Base-by-base conservation (phyloP, 1,140 invertebrate genomes). In the Meloidogyne exigua region DNA sequence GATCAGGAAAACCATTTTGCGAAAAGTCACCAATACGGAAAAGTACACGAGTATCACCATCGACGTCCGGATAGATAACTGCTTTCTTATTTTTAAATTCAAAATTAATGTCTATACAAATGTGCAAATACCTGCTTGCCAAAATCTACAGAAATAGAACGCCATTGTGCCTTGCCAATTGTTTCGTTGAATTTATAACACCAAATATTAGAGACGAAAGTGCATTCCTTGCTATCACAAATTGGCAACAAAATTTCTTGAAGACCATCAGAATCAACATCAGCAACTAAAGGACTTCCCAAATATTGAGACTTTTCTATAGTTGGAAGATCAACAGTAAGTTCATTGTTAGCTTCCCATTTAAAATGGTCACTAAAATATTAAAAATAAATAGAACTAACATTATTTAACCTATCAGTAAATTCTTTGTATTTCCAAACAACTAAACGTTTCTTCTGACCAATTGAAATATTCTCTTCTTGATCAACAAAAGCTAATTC, bases 21-120 rank as follows among this genome's bases (percentile, higher is more conserved):
- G 81, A 78, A 49, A 87, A 85, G 21, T 85, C 86, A 26, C 84
- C 84, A 44, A 87, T 83, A 10, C 84, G 79, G 63, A 87, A 87
- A 12, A 84, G 36, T 1, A 81, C 72, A 1, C 67, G 71, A n/a
- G 81, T 83, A 23, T 82, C 25, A 7, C 49, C 79, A n/a, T 78
- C 76, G 12, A 70, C 28, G 11, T 67, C 73, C 18, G 65, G 65
- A 26, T 63, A 26, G 9, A 68, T n/a, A 10, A 28, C 32, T 7
- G 28, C 72, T 73, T 73, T 62, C 72, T 73, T 63, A 13, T 63
- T 57, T 23, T 68, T 69, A 25, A 44, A 26, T 15, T 23, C n/a
- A 69, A 69, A 39, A 12, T 12, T 13, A 32, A 3, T 44, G 49
- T 39, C 9, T 39, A 36, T 39, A 69, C 11, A n/a, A 49, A 49